Evolutionary conservation across 2,113 vertebrate genomes (phyloP).

Genomic region (Scortum barcoo): DNA sequence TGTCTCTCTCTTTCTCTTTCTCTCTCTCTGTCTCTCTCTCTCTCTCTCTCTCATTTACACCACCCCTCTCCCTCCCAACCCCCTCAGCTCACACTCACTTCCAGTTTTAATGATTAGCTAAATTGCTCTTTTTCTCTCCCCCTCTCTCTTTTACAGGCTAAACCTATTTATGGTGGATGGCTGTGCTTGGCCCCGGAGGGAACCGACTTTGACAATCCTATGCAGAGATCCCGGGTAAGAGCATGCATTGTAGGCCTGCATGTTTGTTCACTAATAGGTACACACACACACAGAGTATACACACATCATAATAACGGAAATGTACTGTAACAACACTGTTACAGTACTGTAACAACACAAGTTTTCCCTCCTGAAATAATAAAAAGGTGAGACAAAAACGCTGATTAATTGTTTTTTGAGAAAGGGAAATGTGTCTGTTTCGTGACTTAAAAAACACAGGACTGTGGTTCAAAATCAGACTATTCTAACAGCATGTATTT

Average conservation of each 20-base stretch:
- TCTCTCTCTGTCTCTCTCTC: conserved; percentile 12
- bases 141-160: conserved; percentile 82
- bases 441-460: neutral
- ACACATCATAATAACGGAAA: neutral
- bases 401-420: neutral
- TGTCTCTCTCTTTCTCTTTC: conserved; percentile 13
- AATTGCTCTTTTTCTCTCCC: conserved; percentile 52
- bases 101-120: conserved; percentile 75
- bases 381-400: neutral
- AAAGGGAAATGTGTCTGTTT: neutral
- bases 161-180: conserved; percentile 90
- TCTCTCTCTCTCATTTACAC: conserved; percentile 32
- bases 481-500: conserved; percentile 16
- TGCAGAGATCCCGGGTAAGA: conserved; percentile 88
- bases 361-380: neutral
- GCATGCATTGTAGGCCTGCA: neutral
- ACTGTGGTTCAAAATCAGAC: neutral
- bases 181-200: conserved; percentile 89
- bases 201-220: conserved; percentile 89
- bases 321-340: too few relatives aligned
- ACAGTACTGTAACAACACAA: neutral
- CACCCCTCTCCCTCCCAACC: conserved; percentile 10
- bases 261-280: neutral
- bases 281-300: neutral
- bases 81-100: conserved; percentile 45